These are phyloP conservation scores for Holotrichia oblita DNA, from an alignment of 1,140 invertebrate species.

Conservation along the genomic window DNA sequence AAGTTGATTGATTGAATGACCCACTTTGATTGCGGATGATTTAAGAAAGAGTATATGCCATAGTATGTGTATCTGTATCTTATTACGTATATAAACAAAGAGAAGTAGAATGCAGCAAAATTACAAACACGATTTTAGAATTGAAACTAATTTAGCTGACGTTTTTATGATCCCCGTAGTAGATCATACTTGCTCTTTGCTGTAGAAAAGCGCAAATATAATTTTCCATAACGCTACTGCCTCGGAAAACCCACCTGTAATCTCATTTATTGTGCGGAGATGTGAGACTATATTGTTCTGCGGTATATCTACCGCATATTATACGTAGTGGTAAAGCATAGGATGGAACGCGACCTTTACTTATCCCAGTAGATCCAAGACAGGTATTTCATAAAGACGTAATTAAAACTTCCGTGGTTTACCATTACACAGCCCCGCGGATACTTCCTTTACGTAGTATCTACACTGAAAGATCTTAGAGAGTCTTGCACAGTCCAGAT, in stretches of 20 bases:
- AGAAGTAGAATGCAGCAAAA: neutral
- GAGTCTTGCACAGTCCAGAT: neutral
- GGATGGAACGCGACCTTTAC: neutral
- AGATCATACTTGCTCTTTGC: neutral
- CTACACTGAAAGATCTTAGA: neutral
- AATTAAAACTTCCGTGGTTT: neutral
- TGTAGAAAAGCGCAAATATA: slow-evolving; percentile 7
- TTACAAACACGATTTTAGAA: neutral
- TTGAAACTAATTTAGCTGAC: slow-evolving; percentile 8
- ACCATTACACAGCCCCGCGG: neutral
- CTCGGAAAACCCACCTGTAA: slow-evolving; percentile 5
- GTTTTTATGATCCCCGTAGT: neutral
- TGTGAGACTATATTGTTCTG: neutral
- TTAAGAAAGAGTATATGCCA: no score
- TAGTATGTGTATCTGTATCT: no score
- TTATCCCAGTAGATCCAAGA: slow-evolving; percentile 5
- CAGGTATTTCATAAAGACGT: neutral
- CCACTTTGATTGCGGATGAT: no score
- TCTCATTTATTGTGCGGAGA: slow-evolving; percentile 20
- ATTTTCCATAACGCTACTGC: neutral
- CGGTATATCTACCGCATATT: neutral
- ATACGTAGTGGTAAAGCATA: neutral
- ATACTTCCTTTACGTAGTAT: neutral
- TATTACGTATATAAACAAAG: no score
- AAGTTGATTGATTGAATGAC: no score